Percentiles rank a stretch among this genome's conserved stretches.
Evolutionary conservation across 92 coral and sea anemone genomes (phyloP).

Genomic region (Phenganax stokvisi): DNA sequence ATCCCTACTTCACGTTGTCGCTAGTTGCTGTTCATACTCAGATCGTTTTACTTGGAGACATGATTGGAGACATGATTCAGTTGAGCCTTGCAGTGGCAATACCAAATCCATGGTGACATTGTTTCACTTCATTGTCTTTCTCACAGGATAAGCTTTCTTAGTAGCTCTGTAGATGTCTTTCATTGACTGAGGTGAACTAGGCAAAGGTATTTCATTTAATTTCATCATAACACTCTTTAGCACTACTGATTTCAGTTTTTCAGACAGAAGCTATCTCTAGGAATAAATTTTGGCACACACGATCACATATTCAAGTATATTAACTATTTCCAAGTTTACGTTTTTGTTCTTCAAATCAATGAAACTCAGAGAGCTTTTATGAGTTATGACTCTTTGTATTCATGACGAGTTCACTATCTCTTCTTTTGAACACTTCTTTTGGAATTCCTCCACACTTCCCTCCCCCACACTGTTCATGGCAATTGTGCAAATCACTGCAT

Average conservation of each 20-base stretch:
- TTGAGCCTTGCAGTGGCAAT: too few relatives aligned
- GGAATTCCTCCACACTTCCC: conserved; percentile 29
- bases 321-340: conserved; percentile 35
- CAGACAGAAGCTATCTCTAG: conserved; percentile 29
- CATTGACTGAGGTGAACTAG: too few relatives aligned
- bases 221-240: conserved; percentile 18
- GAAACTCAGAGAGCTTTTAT: conserved; percentile 42
- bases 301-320: conserved; percentile 42
- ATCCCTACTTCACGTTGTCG: too few relatives aligned
- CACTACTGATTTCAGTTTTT: background rate
- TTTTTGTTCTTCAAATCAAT: conserved; percentile 34
- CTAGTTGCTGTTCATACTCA: too few relatives aligned
- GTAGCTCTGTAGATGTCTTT: too few relatives aligned
- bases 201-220: too few relatives aligned
- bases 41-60: too few relatives aligned
- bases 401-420: conserved; percentile 45
- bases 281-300: conserved; percentile 45
- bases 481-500: conserved; percentile 42
- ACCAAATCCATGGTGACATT: too few relatives aligned
- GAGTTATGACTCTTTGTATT: conserved; percentile 20
- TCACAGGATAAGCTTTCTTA: too few relatives aligned
- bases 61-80: too few relatives aligned
- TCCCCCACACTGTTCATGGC: conserved; percentile 46
- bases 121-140: too few relatives aligned
- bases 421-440: conserved; percentile 16